Evolutionary conservation across 1,140 invertebrate genomes (phyloP).

Genomic region (Ruditapes philippinarum): DNA sequence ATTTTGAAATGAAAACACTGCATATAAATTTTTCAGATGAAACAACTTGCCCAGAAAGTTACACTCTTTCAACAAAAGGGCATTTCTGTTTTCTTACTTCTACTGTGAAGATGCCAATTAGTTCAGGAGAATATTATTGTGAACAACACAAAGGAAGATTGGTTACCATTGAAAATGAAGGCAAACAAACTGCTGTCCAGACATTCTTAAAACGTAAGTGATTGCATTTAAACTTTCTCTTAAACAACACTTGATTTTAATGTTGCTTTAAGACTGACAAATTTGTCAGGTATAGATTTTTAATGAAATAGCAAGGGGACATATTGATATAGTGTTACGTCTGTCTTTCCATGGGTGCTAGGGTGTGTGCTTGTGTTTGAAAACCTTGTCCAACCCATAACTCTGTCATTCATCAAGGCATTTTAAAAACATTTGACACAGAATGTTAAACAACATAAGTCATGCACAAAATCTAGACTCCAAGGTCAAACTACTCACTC

Average conservation of each 20-base stretch:
- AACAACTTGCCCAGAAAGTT: neutral
- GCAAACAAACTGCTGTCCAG: constrained; percentile 44
- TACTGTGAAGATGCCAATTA: constrained; percentile 12
- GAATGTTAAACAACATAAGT: too few relatives aligned
- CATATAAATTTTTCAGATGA: neutral
- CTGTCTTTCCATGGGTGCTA: neutral
- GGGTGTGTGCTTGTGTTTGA: neutral
- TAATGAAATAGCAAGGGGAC: neutral
- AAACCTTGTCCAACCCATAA: neutral
- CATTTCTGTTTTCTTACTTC: constrained; percentile 44
- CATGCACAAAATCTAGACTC: too few relatives aligned
- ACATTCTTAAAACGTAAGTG: constrained; percentile 44
- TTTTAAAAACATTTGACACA: neutral
- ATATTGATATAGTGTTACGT: neutral
- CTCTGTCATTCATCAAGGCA: too few relatives aligned
- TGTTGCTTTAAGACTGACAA: neutral
- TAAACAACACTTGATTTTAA: neutral
- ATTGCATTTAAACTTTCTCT: neutral
- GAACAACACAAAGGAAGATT: neutral
- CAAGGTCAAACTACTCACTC: too few relatives aligned
- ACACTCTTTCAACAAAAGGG: constrained; percentile 25
- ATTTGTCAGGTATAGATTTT: neutral
- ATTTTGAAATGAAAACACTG: too few relatives aligned
- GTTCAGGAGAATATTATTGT: constrained; percentile 1
- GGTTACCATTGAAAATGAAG: constrained; percentile 34